These are phyloP conservation scores for Onychomys torridus DNA, from an alignment of 2,797 vertebrate species.

Conservation along the genomic window DNA sequence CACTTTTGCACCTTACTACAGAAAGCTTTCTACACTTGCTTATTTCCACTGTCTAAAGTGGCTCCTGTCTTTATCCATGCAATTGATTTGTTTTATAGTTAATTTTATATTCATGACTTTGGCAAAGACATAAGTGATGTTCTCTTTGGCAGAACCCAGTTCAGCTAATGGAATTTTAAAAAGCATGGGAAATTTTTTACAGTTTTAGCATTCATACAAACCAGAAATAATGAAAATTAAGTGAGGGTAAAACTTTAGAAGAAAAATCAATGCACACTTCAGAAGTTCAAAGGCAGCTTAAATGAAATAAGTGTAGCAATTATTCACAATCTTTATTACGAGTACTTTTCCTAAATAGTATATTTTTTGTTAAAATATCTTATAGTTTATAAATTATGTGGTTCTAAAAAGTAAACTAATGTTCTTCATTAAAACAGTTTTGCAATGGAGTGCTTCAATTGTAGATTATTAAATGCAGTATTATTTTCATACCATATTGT, in stretches of 20 bases:
- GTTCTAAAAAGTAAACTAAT: neutral
- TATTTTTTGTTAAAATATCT: neutral
- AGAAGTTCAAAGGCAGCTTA: neutral
- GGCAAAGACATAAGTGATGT: neutral
- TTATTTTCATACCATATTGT: neutral
- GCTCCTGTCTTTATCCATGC: neutral
- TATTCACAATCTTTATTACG: neutral
- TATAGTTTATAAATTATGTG: neutral
- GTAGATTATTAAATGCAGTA: neutral
- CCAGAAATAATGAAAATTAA: neutral
- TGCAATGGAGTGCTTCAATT: neutral
- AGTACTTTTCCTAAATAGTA: neutral
- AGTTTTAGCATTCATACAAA: neutral
- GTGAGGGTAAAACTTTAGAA: neutral
- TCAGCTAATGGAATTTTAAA: neutral
- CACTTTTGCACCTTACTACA: neutral
- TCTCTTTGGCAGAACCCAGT: neutral
- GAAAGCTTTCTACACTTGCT: neutral
- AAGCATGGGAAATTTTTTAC: neutral
- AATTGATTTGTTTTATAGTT: neutral
- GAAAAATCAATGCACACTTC: neutral
- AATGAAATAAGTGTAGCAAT: neutral
- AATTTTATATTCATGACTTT: neutral
- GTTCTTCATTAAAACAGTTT: neutral
- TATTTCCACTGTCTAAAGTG: neutral